phyloP scores from a whole-genome alignment of 2,888 invertebrate species.

The Monochamus alternatus region DNA sequence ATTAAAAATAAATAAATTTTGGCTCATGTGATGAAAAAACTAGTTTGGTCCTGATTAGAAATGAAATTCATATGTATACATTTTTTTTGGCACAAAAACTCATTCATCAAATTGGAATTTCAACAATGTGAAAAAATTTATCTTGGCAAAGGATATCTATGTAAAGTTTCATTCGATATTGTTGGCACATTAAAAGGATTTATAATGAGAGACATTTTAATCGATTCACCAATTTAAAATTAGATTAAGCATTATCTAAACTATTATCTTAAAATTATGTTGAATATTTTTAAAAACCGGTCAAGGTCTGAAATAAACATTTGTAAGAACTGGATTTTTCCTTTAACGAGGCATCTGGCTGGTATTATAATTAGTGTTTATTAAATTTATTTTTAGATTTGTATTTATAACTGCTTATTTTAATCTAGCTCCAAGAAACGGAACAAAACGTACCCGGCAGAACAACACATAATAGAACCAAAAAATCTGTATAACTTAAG shows the following conservation, averaged over 20 bases:
- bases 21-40: too few relatives aligned
- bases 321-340: neutral
- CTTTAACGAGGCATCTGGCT: neutral
- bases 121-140: neutral
- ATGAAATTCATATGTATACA: too few relatives aligned
- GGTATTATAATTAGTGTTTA: slow-evolving; percentile 19
- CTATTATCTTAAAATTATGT: too few relatives aligned
- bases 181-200: too few relatives aligned
- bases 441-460: neutral
- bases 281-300: neutral
- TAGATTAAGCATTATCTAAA: too few relatives aligned
- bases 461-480: slow-evolving; percentile 5
- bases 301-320: neutral
- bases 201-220: too few relatives aligned
- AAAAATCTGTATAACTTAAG: too few relatives aligned
- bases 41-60: too few relatives aligned
- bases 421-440: neutral
- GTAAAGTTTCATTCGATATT: too few relatives aligned
- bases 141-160: too few relatives aligned
- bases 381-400: slow-evolving; percentile 23
- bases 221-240: too few relatives aligned
- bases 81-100: neutral
- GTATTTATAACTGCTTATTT: slow-evolving; percentile 20
- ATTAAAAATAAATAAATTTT: too few relatives aligned
- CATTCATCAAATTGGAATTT: neutral